Evolutionary conservation across 1,140 invertebrate species (phyloP).

Genomic region (Bombus affinis): DNA sequence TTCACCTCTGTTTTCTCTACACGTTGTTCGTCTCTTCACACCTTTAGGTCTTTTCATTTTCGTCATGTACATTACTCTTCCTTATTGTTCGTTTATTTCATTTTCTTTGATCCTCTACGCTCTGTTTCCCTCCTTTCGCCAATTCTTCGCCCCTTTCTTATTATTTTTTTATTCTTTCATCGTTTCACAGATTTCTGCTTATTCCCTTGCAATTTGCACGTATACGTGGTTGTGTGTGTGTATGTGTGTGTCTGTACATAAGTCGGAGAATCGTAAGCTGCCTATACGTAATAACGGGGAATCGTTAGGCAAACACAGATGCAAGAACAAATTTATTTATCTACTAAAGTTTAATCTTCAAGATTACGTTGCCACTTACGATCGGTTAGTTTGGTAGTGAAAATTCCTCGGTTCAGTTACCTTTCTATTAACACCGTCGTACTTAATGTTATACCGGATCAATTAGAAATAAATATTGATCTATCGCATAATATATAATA

Average conservation of each 20-base stretch:
- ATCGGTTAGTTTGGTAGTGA: not conserved
- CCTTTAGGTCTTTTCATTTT: not conserved
- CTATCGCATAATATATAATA: conserved; percentile 28
- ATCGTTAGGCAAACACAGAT: not conserved
- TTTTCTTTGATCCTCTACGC: too few species aligned
- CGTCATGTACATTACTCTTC: too few species aligned
- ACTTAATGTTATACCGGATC: not conserved
- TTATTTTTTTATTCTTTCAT: not conserved
- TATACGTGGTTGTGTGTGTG: accelerated
- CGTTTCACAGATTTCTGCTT: not conserved
- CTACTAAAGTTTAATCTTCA: not conserved
- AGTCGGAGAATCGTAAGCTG: not conserved
- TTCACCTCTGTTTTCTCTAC: not conserved
- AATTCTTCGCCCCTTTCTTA: not conserved
- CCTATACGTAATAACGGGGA: not conserved
- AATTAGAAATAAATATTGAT: conserved; percentile 35
- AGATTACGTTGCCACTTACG: not conserved
- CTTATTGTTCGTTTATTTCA: too few species aligned
- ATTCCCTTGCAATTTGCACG: not conserved
- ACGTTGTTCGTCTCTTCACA: too few species aligned
- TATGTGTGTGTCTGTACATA: accelerated
- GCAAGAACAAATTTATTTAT: not conserved
- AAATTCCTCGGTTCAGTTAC: not conserved
- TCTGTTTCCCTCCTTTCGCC: too few species aligned
- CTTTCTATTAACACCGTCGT: too few species aligned